Conservation (phyloP, 2,888 invertebrate species). For the Steinernema hermaphroditum region DNA sequence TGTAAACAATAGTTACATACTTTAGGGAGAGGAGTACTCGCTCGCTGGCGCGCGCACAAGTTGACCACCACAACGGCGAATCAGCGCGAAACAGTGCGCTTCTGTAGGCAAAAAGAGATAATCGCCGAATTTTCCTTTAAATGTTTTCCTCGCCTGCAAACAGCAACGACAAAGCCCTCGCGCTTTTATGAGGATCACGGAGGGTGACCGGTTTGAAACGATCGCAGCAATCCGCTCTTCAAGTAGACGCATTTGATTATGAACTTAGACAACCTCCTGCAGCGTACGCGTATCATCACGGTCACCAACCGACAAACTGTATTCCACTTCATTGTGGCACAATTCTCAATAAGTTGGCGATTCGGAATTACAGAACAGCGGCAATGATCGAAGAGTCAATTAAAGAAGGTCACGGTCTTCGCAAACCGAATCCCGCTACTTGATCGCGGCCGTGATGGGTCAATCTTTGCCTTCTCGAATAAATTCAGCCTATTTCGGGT, state of each 20-base stretch:
- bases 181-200: no score
- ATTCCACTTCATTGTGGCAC: constrained; percentile 12
- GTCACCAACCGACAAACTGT: neutral
- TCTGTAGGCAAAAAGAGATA: neutral
- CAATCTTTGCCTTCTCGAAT: neutral
- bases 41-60: neutral
- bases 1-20: constrained; percentile 29
- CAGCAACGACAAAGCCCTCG: no score
- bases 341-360: constrained; percentile 4
- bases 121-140: neutral
- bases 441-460: neutral
- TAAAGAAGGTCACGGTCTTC: constrained; percentile 30
- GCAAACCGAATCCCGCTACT: constrained; percentile 1
- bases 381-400: constrained; percentile 24
- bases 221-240: no score
- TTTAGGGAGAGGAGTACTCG: neutral
- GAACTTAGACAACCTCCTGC: constrained; percentile 2
- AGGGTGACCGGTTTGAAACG: no score
- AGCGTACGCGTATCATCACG: neutral
- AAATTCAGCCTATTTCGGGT: neutral
- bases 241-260: constrained; percentile 24
- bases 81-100: constrained; percentile 13
- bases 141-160: neutral
- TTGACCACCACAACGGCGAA: constrained; percentile 1
- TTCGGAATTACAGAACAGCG: constrained; percentile 1